Base-by-base conservation (phyloP, 2,888 invertebrate genomes). In the Incurvaria masculella region DNA sequence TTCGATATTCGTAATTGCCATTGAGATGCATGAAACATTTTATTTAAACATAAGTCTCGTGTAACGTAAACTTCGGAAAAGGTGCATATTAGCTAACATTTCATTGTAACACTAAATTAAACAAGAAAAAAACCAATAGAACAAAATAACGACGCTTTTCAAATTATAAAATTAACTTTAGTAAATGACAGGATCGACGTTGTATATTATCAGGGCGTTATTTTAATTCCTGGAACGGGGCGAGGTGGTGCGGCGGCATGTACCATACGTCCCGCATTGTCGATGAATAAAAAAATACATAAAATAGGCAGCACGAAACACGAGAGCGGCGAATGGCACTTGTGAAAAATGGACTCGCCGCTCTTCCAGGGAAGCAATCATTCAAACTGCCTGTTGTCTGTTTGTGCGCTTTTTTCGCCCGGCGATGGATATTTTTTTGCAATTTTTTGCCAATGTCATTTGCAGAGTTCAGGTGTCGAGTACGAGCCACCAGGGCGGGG, bases 261-360 rank as follows among this genome's bases (percentile, higher is more conserved):
- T 57, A n/a, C n/a, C n/a, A n/a, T n/a, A n/a, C n/a, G n/a, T n/a
- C n/a, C 23, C 23, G 23, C 5, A n/a, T n/a, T 33, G 14, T 58
- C 68, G 70, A 72, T 73, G 75, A 74, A 75, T 71, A 74, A 75
- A 72, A 65, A 69, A 58, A 69, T 63, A 72, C 71, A 69, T 67
- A 71, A 68, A 70, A 73, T 69, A 75, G 65, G 71, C 65, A 67
- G 71, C 68, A 69, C 70, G 67, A 64, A 69, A 69, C 69, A 69
- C 72, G 72, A 72, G 75, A 72, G 73, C 75, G 67, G 69, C 69
- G 75, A 78, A 78, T 78, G 75, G 75, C 78, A 78, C 78, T 78
- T 72, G 75, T 78, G 78, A 78, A 78, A 78, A 78, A 78, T 78
- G 78, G 78, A 78, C 78, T 75, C 71, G 72, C 73, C 75, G 72